These are phyloP conservation scores for Psammodynastes pulverulentus DNA, from an alignment of 2,113 vertebrate genomes.

Conservation along the genomic window DNA sequence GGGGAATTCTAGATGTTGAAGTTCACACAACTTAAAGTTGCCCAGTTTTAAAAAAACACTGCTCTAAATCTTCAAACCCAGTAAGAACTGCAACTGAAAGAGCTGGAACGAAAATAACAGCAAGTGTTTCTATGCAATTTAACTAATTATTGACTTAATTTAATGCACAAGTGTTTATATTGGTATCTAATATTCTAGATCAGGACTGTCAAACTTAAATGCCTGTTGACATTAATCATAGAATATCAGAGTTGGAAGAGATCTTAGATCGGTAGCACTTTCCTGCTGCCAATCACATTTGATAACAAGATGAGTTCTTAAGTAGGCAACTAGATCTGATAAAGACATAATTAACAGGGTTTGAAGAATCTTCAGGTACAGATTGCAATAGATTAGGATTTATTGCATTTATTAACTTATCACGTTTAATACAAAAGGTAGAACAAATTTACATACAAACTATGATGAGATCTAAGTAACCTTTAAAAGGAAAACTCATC, in stretches of 20 bases:
- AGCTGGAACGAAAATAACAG: not conserved
- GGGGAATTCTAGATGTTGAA: not conserved
- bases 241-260: not conserved
- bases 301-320: not conserved
- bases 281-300: not conserved
- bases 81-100: not conserved
- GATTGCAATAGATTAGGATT: not conserved
- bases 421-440: constrained; percentile 41
- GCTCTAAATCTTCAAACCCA: not conserved
- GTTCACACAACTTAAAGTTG: not conserved
- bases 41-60: not conserved
- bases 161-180: not conserved
- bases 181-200: not conserved
- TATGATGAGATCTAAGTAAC: constrained; percentile 50
- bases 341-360: not conserved
- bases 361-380: not conserved
- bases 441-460: constrained; percentile 27
- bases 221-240: not conserved
- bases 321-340: not conserved
- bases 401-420: constrained; percentile 59
- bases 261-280: not conserved
- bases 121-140: not conserved
- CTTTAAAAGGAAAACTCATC: constrained; percentile 47
- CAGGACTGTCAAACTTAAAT: not conserved
- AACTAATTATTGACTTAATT: not conserved